A percentile compares a stretch with the other conserved stretches of the same genome.
These are phyloP conservation scores for Gastrophryne carolinensis DNA, from an alignment of 2,797 vertebrate species.

Conservation along the genomic window DNA sequence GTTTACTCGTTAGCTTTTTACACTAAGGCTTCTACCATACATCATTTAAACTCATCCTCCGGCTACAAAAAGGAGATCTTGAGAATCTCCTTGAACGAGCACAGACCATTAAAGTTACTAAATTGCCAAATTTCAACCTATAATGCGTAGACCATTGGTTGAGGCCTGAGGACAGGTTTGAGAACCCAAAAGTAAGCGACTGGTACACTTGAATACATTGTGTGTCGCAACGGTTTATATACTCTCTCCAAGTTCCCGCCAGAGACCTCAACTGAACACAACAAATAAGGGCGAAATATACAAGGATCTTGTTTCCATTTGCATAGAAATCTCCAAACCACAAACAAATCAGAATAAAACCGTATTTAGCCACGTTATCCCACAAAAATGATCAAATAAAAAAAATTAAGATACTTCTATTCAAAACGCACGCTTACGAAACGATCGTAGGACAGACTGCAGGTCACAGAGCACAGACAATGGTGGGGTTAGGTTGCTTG, in stretches of 20 bases:
- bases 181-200: no score
- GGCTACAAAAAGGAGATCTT: no score
- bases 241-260: constrained; percentile 57
- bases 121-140: no score
- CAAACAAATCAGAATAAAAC: constrained; percentile 14
- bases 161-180: no score
- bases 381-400: constrained; percentile 21
- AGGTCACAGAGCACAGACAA: constrained; percentile 39
- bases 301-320: constrained; percentile 49
- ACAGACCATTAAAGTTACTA: no score
- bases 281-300: constrained; percentile 34
- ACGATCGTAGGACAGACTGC: constrained; percentile 31
- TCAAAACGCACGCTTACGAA: constrained; percentile 40
- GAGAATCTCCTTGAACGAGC: no score
- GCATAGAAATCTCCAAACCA: constrained; percentile 57
- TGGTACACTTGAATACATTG: constrained; percentile 2
- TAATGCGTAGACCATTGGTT: no score
- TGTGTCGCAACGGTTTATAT: no score
- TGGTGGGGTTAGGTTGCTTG: constrained; percentile 36
- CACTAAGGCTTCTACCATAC: no score
- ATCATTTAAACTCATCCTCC: no score
- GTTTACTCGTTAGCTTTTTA: no score
- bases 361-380: constrained; percentile 42
- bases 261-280: constrained; percentile 42
- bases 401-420: constrained; percentile 32